Conservation (phyloP, 2,888 invertebrate genomes). For the Neuroscelio doddi region DNA sequence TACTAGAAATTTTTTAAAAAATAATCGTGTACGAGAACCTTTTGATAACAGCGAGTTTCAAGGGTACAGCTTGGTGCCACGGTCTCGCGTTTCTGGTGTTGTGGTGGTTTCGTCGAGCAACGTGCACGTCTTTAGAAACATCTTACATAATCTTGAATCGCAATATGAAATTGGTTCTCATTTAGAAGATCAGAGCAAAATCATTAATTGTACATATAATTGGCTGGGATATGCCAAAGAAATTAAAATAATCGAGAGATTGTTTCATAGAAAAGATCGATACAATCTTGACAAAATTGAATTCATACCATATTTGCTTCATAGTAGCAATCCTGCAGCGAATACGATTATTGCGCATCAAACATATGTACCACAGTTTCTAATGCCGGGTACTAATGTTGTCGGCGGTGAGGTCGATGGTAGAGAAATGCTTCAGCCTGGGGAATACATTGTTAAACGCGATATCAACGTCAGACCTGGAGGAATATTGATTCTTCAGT, state of each 20-base stretch:
- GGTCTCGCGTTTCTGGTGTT: constrained; percentile 94
- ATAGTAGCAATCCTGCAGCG: constrained; percentile 91
- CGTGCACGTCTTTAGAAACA: constrained; percentile 90
- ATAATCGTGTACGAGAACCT: constrained; percentile 90
- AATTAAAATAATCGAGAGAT: constrained; percentile 81
- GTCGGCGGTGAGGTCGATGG: constrained; percentile 96
- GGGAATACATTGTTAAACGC: constrained; percentile 91
- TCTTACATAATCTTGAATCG: constrained; percentile 91
- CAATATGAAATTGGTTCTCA: constrained; percentile 97
- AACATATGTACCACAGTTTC: constrained; percentile 85
- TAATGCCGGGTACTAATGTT: constrained; percentile 78
- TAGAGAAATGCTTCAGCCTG: constrained; percentile 84
- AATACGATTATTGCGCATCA: constrained; percentile 85
- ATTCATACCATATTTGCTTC: constrained; percentile 92
- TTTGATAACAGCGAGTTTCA: constrained; percentile 80
- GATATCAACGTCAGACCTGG: constrained; percentile 96
- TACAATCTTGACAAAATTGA: constrained; percentile 95
- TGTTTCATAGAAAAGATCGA: constrained; percentile 90
- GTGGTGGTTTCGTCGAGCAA: constrained; percentile 94
- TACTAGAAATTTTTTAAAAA: constrained; percentile 88
- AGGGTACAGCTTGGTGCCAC: constrained; percentile 84
- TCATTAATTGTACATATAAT: constrained; percentile 94
- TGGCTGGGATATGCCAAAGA: constrained; percentile 89
- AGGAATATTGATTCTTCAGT: constrained; percentile 89
- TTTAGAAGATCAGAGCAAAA: constrained; percentile 92